These are phyloP conservation scores for Apamea sordens DNA, from an alignment of 2,888 invertebrate genomes.

Conservation along the genomic window DNA sequence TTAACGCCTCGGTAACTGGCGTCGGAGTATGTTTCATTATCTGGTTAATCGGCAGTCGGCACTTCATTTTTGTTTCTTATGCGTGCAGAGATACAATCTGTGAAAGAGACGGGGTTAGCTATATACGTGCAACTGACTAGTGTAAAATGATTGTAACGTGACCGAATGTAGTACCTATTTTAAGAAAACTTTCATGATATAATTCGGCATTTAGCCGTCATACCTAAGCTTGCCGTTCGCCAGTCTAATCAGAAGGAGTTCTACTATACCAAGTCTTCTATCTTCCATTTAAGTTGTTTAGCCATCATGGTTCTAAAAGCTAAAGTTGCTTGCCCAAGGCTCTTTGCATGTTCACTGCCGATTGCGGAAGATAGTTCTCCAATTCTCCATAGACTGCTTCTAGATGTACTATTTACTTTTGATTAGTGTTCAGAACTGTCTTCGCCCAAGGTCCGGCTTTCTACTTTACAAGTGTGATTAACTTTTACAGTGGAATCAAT, in stretches of 20 bases:
- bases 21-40: conserved; percentile 4
- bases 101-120: conserved; percentile 4
- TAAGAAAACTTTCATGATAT: too few relatives aligned
- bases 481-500: too few relatives aligned
- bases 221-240: not conserved
- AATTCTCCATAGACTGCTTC: not conserved
- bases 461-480: not conserved
- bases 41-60: conserved; percentile 25
- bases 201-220: not conserved
- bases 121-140: not conserved
- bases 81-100: conserved; percentile 32
- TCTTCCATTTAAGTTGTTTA: too few relatives aligned
- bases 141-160: conserved; percentile 1
- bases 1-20: conserved; percentile 11
- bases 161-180: not conserved
- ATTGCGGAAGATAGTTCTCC: not conserved
- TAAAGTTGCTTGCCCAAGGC: not conserved
- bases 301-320: not conserved
- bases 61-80: conserved; percentile 12
- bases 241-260: not conserved
- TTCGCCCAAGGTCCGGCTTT: not conserved
- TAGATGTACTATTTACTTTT: not conserved
- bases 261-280: not conserved
- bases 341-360: not conserved
- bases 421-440: not conserved